These are phyloP conservation scores for Chiroxiphia lanceolata DNA, from an alignment of 2,797 vertebrate genomes.

Conservation along the genomic window DNA sequence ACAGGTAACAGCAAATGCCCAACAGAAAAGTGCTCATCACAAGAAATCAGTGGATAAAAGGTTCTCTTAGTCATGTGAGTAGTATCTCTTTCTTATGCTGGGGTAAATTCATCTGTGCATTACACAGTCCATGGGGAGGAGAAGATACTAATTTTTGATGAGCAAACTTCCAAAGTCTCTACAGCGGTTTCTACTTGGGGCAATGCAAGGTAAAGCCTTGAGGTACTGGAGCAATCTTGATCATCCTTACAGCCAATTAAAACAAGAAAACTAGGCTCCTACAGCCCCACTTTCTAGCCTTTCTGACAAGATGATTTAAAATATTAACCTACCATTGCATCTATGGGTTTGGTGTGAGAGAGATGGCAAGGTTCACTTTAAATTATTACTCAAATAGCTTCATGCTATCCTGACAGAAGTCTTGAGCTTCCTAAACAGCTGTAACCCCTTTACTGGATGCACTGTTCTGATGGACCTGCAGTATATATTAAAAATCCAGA, in stretches of 20 bases:
- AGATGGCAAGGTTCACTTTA: background rate
- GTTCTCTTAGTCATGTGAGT: background rate
- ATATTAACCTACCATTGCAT: background rate
- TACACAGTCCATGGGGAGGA: background rate
- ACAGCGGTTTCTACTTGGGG: background rate
- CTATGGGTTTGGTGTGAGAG: background rate
- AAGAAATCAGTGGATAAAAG: background rate
- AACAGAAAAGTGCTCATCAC: background rate
- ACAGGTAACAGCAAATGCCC: background rate
- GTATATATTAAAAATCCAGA: background rate
- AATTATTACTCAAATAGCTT: background rate
- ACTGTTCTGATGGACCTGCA: background rate
- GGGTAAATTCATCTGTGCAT: background rate
- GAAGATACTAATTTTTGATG: background rate
- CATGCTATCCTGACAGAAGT: background rate
- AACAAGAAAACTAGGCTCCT: background rate
- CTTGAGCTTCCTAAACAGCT: background rate
- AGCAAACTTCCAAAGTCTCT: background rate
- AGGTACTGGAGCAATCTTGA: background rate
- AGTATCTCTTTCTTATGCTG: background rate
- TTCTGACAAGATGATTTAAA: background rate
- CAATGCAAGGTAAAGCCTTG: background rate
- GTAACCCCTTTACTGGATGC: background rate
- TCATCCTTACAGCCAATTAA: background rate
- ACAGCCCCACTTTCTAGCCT: background rate